A percentile compares a stretch with the other conserved stretches of the same genome.
These are phyloP conservation scores for Oreochromis mossambicus DNA, from an alignment of 2,797 vertebrate genomes.

Conservation along the genomic window DNA sequence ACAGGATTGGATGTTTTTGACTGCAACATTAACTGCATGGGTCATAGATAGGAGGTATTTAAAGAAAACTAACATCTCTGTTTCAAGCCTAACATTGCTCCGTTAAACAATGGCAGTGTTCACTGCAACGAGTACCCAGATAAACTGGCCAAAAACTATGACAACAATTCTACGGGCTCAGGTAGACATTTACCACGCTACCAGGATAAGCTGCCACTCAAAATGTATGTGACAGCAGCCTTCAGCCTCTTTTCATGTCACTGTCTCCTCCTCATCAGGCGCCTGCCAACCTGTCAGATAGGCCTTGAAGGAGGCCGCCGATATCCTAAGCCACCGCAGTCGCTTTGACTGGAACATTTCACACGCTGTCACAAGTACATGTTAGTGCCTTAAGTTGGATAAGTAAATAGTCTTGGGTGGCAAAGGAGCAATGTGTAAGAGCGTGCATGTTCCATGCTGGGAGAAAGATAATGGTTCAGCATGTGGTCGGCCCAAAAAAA, in stretches of 20 bases:
- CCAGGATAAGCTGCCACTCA: constrained; percentile 28
- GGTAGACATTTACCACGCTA: not conserved
- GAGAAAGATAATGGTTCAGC: not conserved
- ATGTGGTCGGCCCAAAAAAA: not conserved
- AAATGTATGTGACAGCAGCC: constrained; percentile 6
- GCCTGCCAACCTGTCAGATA: constrained; percentile 59
- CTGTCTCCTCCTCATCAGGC: constrained; percentile 48
- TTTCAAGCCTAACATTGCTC: not conserved
- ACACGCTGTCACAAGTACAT: constrained; percentile 58
- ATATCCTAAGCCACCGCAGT: constrained; percentile 50
- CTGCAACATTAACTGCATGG: not conserved
- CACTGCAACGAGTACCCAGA: not conserved
- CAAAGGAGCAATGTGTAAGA: not conserved
- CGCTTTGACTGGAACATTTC: constrained; percentile 59
- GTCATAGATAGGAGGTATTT: not conserved
- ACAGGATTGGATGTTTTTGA: not conserved
- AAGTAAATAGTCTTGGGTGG: constrained; percentile 28
- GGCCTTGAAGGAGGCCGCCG: constrained; percentile 44
- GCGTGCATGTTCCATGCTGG: not conserved
- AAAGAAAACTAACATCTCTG: not conserved
- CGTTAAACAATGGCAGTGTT: not conserved
- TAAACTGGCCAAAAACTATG: not conserved
- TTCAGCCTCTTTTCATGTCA: not conserved
- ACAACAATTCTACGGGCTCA: not conserved
- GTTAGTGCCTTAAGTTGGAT: constrained; percentile 51